These are phyloP conservation scores for Chloroclysta siterata DNA, from an alignment of 2,888 invertebrate species.

Conservation along the genomic window DNA sequence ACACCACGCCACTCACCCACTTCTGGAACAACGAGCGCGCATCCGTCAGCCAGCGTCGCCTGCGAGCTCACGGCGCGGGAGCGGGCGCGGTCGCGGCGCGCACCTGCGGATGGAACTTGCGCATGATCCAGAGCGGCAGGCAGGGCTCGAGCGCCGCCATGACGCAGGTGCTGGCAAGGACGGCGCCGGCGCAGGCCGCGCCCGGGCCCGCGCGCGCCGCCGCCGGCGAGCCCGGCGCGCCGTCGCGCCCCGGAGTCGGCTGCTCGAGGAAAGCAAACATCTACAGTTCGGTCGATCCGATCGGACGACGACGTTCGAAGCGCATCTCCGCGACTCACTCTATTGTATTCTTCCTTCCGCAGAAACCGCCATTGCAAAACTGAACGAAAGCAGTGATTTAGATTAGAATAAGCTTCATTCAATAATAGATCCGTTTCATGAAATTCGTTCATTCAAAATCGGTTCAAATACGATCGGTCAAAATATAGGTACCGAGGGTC, in stretches of 20 bases:
- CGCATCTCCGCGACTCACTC: slow-evolving; percentile 50
- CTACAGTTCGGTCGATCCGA: not conserved
- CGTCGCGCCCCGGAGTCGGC: not conserved
- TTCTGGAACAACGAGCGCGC: slow-evolving; percentile 46
- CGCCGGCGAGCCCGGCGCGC: slow-evolving; percentile 41
- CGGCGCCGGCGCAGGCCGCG: slow-evolving; percentile 69
- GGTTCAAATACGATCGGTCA: too few relatives aligned
- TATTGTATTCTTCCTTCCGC: slow-evolving; percentile 58
- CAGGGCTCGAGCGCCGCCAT: slow-evolving; percentile 78
- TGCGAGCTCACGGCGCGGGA: too few relatives aligned
- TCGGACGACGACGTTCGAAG: not conserved
- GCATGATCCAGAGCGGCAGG: slow-evolving; percentile 70
- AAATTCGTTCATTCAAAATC: too few relatives aligned
- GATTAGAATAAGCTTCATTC: not conserved
- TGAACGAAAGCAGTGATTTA: slow-evolving; percentile 40
- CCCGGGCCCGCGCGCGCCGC: slow-evolving; percentile 46
- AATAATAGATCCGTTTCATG: not conserved
- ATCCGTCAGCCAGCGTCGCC: not conserved
- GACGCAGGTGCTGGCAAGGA: slow-evolving; percentile 71
- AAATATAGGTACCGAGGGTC: slow-evolving; percentile 54
- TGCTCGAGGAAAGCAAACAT: not conserved
- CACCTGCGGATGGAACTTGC: slow-evolving; percentile 61
- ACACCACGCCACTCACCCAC: slow-evolving; percentile 71
- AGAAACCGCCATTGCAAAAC: slow-evolving; percentile 64
- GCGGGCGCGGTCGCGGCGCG: too few relatives aligned